Base-by-base conservation (phyloP, 2,797 vertebrate species). In the Helostoma temminkii region DNA sequence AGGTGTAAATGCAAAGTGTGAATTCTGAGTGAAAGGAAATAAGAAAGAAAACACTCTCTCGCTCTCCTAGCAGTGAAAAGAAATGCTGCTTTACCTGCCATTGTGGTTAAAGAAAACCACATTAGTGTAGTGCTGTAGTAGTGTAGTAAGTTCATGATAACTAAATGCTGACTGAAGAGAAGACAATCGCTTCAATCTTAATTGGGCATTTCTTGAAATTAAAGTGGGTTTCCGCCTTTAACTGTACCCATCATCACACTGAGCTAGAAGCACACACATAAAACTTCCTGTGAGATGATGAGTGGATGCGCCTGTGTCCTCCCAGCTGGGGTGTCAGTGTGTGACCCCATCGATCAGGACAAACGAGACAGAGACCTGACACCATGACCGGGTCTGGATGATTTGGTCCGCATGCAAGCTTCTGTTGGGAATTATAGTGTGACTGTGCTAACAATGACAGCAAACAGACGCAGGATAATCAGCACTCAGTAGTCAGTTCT, bases 281-380 rank as follows among this genome's bases (percentile, higher is more conserved):
- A 89, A 74, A 47, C 71, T 45, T 67, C 62, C 57, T 52, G 9
- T 6, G 30, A 55, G 19, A 41, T 56, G 34, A 8, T 15, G 18
- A 18, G 47, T 15, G 58, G 71, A 82, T 46, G 74, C 61, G 57
- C 16, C 50, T 3, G 14, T 18, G 30, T 24, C 37, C 41, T 43
- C 41, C 58, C 48, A 10, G 68, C 42, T 39, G 41, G 55, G 53
- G 26, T 43, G 63, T 76, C 75, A 15, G 55, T 34, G 45, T 14
- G 36, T 71, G 85, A 89, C 83, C 84, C 74, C 85, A 91, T 85
- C 80, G 62, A 67, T 87, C 87, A 78, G 57, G 55, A 52, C 57
- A 62, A 87, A 88, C 42, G 36, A 86, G 83, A 71, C 63, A 34
- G 52, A 45, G 70, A 59, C 67, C 68, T 2, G 68, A 78, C 57